phyloP scores from a whole-genome alignment of 2,888 invertebrate genomes.

The Xanthostigma xanthostigma region DNA sequence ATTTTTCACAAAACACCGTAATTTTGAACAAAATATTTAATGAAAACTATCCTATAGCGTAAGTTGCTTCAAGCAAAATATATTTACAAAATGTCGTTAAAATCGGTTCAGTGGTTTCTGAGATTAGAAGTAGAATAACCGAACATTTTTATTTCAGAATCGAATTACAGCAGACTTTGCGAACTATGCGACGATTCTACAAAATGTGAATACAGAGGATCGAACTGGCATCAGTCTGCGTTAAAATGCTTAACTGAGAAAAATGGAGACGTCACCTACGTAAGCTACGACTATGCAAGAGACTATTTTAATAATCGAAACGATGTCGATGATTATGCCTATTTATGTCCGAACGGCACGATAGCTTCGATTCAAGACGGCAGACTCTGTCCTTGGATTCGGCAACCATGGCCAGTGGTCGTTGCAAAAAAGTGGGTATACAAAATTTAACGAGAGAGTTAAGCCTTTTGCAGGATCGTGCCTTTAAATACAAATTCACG shows the following conservation, averaged over 20 bases:
- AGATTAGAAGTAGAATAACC: not conserved
- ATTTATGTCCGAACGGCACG: constrained; percentile 23
- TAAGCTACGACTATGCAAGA: constrained; percentile 27
- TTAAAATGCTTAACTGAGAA: constrained; percentile 34
- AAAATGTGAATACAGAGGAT: constrained; percentile 23
- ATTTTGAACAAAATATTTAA: no score
- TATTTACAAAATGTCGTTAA: no score
- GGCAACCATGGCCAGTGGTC: constrained; percentile 44
- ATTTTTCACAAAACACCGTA: no score
- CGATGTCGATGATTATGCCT: constrained; percentile 16
- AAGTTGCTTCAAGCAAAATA: no score
- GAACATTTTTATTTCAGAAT: constrained; percentile 27
- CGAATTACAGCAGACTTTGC: constrained; percentile 38
- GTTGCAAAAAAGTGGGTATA: constrained; percentile 34
- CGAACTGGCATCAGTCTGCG: constrained; percentile 35
- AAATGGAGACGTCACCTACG: constrained; percentile 40
- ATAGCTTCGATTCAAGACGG: constrained; percentile 12
- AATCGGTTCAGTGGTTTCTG: no score
- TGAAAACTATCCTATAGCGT: no score
- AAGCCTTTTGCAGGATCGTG: no score
- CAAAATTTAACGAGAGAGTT: not conserved
- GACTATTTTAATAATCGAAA: constrained; percentile 23
- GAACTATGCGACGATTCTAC: constrained; percentile 33
- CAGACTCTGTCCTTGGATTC: constrained; percentile 41
- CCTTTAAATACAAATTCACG: no score